These are phyloP conservation scores for Galeruca laticollis DNA, from an alignment of 2,888 invertebrate species.

Conservation along the genomic window DNA sequence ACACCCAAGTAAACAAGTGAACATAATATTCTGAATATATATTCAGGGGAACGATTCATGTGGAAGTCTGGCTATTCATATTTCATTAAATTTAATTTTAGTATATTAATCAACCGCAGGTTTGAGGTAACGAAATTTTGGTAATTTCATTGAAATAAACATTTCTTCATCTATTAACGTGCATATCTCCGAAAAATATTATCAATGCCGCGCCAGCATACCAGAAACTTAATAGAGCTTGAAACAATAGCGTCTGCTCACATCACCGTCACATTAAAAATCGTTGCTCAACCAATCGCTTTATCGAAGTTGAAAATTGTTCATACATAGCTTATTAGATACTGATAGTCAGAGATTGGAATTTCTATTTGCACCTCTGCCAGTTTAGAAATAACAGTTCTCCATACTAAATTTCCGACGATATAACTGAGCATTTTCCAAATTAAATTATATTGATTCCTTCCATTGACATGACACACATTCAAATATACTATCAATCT, in stretches of 20 bases:
- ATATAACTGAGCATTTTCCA: no score
- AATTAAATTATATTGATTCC: no score
- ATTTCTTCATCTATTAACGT: not conserved
- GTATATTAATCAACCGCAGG: not conserved
- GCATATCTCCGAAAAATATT: not conserved
- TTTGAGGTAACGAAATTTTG: not conserved
- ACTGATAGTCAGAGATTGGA: not conserved
- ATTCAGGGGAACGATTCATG: not conserved
- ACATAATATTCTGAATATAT: not conserved
- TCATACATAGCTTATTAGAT: not conserved
- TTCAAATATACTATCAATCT: no score
- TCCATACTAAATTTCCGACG: no score
- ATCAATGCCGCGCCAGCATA: conserved; percentile 30
- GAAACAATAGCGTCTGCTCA: conserved; percentile 17
- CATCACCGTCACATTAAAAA: conserved; percentile 24
- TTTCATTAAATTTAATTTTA: not conserved
- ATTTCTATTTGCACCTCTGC: no score
- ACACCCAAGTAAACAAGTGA: conserved; percentile 5
- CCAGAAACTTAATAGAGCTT: conserved; percentile 29
- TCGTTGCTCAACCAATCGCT: conserved; percentile 9
- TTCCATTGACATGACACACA: no score
- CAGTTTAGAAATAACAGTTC: no score
- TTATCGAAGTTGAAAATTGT: conserved; percentile 13
- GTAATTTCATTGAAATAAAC: not conserved
- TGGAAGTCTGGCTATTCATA: not conserved